phyloP scores from a whole-genome alignment of 1,140 invertebrate genomes.

The Dreissena rostriformis region DNA sequence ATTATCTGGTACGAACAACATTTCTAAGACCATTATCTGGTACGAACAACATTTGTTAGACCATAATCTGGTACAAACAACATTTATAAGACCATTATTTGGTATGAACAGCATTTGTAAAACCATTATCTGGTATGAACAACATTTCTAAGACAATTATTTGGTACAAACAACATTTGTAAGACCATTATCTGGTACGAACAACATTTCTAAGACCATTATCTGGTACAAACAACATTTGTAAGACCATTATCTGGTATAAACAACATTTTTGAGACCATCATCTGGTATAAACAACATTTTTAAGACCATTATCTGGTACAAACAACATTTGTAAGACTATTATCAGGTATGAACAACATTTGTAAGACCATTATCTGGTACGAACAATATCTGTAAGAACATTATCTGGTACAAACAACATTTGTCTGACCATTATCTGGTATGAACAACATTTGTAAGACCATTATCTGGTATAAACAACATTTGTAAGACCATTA shows the following conservation, averaged over 20 bases:
- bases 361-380: background rate
- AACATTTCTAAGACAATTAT: constrained; percentile 79
- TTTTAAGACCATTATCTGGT: constrained; percentile 91
- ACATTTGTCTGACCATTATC: constrained; percentile 86
- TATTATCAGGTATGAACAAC: background rate
- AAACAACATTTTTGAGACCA: constrained; percentile 2
- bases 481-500: background rate
- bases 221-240: constrained; percentile 81
- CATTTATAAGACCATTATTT: too few relatives aligned
- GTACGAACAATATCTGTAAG: constrained; percentile 76
- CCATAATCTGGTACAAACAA: background rate
- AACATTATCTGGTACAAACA: constrained; percentile 88
- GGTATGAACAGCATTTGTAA: constrained; percentile 96
- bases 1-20: background rate
- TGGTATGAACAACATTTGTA: constrained; percentile 75
- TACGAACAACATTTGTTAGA: constrained; percentile 92
- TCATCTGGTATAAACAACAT: constrained; percentile 81
- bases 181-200: constrained; percentile 91
- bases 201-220: too few relatives aligned
- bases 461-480: constrained; percentile 87
- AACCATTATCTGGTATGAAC: constrained; percentile 87
- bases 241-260: constrained; percentile 91
- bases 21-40: constrained; percentile 82
- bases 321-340: constrained; percentile 21
- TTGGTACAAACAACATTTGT: background rate